A percentile compares a stretch with the other conserved stretches of the same genome.
Evolutionary conservation across 1,140 invertebrate species (phyloP).

Genomic region (Dendroctonus valens): DNA sequence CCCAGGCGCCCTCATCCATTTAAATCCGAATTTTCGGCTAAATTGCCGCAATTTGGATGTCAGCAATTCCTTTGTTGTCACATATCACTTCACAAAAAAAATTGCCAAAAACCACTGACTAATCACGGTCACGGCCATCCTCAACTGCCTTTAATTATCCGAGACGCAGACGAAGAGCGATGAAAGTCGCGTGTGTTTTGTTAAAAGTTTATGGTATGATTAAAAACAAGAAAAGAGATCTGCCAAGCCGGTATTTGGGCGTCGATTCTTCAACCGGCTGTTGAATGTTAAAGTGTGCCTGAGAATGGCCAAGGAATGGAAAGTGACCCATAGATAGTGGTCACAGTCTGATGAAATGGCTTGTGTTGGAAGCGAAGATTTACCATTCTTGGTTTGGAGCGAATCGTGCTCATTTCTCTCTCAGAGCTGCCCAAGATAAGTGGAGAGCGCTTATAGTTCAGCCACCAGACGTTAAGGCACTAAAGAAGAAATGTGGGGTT

Average conservation of each 20-base stretch:
- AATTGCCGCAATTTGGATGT: no score
- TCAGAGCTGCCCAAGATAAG: constrained; percentile 3
- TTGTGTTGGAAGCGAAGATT: neutral
- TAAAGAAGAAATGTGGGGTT: no score
- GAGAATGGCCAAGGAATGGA: no score
- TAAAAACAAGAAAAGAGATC: constrained; percentile 28
- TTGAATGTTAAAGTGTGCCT: no score
- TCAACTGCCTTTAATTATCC: constrained; percentile 1
- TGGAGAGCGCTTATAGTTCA: neutral
- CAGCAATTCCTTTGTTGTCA: no score
- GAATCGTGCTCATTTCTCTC: constrained; percentile 18
- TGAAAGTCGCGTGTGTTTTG: constrained; percentile 24
- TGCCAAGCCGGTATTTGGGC: constrained; percentile 12
- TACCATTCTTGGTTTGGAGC: neutral
- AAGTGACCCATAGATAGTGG: neutral
- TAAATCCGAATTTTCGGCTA: no score
- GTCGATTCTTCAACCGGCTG: constrained; percentile 4
- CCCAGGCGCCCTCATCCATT: no score
- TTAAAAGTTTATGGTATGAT: constrained; percentile 26
- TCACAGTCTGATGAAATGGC: neutral
- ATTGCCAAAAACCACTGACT: neutral
- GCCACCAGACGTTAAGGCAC: neutral
- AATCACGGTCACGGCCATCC: constrained; percentile 8
- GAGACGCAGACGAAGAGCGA: constrained; percentile 13
- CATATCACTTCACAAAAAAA: neutral